phyloP scores from a whole-genome alignment of 2,888 invertebrate genomes.

The Dynastes hyllus region DNA sequence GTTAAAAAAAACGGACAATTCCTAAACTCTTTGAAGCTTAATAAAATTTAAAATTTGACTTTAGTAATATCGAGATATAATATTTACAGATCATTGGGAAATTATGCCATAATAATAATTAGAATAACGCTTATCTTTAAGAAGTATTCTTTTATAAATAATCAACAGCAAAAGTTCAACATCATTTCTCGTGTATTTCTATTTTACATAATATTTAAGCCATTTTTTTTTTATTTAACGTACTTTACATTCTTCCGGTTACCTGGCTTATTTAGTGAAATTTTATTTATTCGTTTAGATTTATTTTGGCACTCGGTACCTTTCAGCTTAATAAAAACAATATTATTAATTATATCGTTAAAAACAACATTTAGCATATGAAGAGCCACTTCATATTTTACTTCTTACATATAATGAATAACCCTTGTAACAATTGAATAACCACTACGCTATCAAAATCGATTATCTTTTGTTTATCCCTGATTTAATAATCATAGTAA shows the following conservation, averaged over 20 bases:
- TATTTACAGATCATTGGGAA: too few species aligned
- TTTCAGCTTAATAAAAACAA: constrained; percentile 22
- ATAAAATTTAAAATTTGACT: too few species aligned
- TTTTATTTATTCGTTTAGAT: too few species aligned
- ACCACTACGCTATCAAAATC: constrained; percentile 45
- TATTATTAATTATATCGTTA: neutral
- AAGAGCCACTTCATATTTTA: constrained; percentile 16
- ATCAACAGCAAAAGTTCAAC: constrained; percentile 35
- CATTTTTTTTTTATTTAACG: too few species aligned
- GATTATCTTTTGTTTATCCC: constrained; percentile 50
- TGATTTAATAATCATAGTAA: constrained; percentile 50
- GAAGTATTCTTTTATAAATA: constrained; percentile 44
- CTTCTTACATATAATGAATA: constrained; percentile 4
- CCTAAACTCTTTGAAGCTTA: constrained; percentile 5
- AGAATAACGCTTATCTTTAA: too few species aligned
- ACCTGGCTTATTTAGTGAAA: too few species aligned
- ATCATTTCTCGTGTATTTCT: too few species aligned
- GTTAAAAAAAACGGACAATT: constrained; percentile 33
- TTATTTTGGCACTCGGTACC: constrained; percentile 52
- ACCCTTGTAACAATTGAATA: constrained; percentile 40
- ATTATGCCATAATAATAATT: too few species aligned
- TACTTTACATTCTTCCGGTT: too few species aligned
- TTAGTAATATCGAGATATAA: too few species aligned
- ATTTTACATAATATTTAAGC: too few species aligned
- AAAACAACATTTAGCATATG: constrained; percentile 24